phyloP scores from a whole-genome alignment of 2,888 invertebrate genomes.

The Limnephilus marmoratus region DNA sequence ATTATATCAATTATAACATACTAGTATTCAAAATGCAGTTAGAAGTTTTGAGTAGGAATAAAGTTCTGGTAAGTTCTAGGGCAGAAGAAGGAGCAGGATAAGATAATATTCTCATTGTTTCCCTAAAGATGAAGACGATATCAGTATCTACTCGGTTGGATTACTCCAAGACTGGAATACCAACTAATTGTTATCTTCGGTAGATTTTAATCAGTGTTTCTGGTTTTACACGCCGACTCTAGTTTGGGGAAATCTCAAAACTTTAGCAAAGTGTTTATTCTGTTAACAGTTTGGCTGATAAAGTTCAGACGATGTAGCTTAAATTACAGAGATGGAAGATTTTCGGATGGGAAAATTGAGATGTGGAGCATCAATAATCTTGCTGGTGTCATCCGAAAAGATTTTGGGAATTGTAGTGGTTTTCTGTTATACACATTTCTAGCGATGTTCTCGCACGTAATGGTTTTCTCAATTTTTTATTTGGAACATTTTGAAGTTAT shows the following conservation, averaged over 20 bases:
- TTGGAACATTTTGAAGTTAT: background rate
- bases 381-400: background rate
- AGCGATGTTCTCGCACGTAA: background rate
- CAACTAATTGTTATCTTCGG: conserved; percentile 20
- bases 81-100: background rate
- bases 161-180: conserved; percentile 7
- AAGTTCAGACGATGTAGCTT: background rate
- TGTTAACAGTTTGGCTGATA: background rate
- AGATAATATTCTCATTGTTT: background rate
- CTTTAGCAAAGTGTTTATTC: background rate
- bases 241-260: background rate
- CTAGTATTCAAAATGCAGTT: background rate
- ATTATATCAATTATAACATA: background rate
- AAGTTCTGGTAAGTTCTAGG: background rate
- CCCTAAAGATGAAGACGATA: background rate
- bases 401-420: background rate
- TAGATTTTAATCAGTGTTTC: conserved; percentile 17
- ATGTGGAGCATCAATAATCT: background rate
- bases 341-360: background rate
- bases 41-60: background rate
- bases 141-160: background rate
- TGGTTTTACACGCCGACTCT: background rate
- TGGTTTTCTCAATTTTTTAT: background rate
- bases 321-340: background rate
- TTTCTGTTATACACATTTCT: background rate